Evolutionary conservation across 2,113 vertebrate genomes (phyloP).

Genomic region (Hemibagrus wyckioides): DNA sequence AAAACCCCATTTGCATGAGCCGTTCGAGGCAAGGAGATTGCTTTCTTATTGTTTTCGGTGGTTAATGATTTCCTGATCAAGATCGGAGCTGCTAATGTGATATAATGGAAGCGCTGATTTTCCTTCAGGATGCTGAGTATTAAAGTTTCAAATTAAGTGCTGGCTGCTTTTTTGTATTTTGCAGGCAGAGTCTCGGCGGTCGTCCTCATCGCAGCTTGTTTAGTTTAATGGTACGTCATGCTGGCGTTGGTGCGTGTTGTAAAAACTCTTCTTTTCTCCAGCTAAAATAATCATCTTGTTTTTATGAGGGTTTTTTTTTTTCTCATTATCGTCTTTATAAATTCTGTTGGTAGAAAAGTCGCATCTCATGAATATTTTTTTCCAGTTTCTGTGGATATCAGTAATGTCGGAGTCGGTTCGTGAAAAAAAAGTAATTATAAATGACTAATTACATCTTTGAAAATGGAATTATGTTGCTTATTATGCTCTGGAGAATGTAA

Average conservation of each 20-base stretch:
- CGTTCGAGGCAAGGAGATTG: neutral
- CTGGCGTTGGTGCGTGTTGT: neutral
- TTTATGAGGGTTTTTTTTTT: neutral
- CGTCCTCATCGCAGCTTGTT: neutral
- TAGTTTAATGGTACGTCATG: neutral
- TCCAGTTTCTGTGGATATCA: neutral
- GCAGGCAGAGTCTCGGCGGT: neutral
- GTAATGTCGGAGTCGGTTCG: neutral
- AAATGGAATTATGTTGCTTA: neutral
- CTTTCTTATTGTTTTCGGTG: conserved; percentile 8
- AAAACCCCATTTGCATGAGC: conserved; percentile 1
- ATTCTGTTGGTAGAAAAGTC: neutral
- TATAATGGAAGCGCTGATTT: neutral
- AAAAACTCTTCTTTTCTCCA: neutral
- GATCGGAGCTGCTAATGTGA: neutral
- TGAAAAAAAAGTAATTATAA: neutral
- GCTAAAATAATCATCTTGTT: neutral
- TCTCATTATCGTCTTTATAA: neutral
- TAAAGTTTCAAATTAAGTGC: conserved; percentile 4
- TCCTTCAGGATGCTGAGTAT: neutral
- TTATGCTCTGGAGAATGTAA: conserved; percentile 4
- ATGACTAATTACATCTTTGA: neutral
- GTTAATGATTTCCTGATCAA: conserved; percentile 20
- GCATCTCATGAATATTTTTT: neutral
- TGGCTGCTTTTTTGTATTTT: neutral